Evolutionary conservation across 1,140 invertebrate species (phyloP).

Genomic region (Drosophila yakuba): DNA sequence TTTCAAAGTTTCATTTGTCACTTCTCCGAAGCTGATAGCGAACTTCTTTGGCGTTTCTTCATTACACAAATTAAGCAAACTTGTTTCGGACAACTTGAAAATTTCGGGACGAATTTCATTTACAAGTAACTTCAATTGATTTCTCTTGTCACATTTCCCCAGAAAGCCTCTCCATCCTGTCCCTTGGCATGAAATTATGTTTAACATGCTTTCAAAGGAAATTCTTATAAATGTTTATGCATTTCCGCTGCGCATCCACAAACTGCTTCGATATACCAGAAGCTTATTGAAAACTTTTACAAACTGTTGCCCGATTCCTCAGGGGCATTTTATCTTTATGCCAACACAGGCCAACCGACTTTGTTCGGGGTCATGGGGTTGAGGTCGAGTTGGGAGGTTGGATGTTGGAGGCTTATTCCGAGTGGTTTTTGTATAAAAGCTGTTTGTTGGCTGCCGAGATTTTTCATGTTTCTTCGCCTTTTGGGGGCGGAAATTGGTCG

Average conservation of each 20-base stretch:
- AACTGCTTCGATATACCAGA: slow-evolving; percentile 45
- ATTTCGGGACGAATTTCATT: slow-evolving; percentile 17
- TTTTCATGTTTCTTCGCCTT: slow-evolving; percentile 20
- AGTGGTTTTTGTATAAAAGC: slow-evolving; percentile 37
- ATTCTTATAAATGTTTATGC: slow-evolving; percentile 76
- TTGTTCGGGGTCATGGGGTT: slow-evolving; percentile 24
- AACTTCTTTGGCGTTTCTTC: not conserved
- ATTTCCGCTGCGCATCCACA: slow-evolving; percentile 58
- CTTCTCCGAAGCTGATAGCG: not conserved
- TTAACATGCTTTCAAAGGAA: slow-evolving; percentile 65
- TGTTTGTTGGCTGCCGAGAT: slow-evolving; percentile 37
- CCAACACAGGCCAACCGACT: slow-evolving; percentile 23
- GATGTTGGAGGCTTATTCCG: not conserved
- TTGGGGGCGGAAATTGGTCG: slow-evolving; percentile 49
- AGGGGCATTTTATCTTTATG: slow-evolving; percentile 72
- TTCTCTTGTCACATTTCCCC: slow-evolving; percentile 34
- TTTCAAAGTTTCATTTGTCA: not conserved
- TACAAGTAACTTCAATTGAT: slow-evolving; percentile 53
- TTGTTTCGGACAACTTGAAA: slow-evolving; percentile 16
- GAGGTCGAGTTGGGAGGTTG: slow-evolving; percentile 14
- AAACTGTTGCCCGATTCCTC: slow-evolving; percentile 69
- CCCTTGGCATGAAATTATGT: slow-evolving; percentile 64
- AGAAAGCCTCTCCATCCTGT: not conserved
- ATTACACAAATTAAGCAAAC: slow-evolving; percentile 30
- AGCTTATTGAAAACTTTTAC: slow-evolving; percentile 77